Base-by-base conservation (phyloP, 2,797 vertebrate species). In the Iguana delicatissima region DNA sequence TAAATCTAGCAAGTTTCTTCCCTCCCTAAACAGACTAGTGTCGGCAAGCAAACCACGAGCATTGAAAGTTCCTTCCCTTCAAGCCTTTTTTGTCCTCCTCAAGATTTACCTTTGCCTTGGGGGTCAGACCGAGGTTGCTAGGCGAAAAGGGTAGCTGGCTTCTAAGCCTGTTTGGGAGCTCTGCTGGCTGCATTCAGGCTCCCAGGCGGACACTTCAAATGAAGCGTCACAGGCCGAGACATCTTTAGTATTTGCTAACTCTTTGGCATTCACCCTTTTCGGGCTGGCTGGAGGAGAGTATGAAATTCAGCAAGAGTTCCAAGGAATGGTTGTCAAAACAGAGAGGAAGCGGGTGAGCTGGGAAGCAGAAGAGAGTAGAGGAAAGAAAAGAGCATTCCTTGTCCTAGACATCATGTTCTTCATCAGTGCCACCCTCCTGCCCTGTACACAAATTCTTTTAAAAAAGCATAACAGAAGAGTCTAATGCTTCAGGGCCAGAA, bases 41-140 rank as follows among this genome's bases (percentile, higher is more conserved):
- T 62, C 76, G 72, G 32, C 57, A 24, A 77, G 72, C 32, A 52
- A 76, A n/a, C 82, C 73, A 12, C 6, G 16, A 6, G 14, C n/a
- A 22, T 52, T 24, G 8, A 86, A 29, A 35, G 77, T 32, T 42
- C 13, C 46, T 81, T 35, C 46, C 59, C 52, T 38, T 69, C 59
- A 80, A 80, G 46, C 67, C 52, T 35, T 46, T 83, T 89, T 59
- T 16, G n/a, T 85, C 26, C 59, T 42, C 62, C 7, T 73, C 52
- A 18, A 74, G 77, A 57, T 90, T 81, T 90, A 86, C 52, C 84
- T 90, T 73, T 86, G 89, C 83, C 83, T 80, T 7, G 12, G 83
- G 50, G 89, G 84, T 80, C 84, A 80, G 84, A 38, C 32, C 38
- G 52, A 35, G 35, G 89, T 90, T 90, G 89, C 89, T 74, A 90